A percentile compares a stretch with the other conserved stretches of the same genome.
These are phyloP conservation scores for Numenius phaeopus DNA, from an alignment of 2,797 vertebrate genomes.

Conservation along the genomic window DNA sequence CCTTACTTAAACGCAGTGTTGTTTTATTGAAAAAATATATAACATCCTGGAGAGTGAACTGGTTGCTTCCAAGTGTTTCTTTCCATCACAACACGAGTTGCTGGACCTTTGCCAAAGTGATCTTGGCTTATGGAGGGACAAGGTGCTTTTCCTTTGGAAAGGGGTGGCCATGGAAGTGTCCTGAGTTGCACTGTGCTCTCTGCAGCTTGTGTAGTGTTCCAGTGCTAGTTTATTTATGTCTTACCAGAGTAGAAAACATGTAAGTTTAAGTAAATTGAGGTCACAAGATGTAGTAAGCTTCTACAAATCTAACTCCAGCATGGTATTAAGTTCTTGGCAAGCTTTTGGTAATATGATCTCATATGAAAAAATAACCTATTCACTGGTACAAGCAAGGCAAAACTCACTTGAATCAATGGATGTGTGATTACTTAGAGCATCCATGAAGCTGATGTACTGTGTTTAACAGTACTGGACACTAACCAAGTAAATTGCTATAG, in stretches of 20 bases:
- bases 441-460: background rate
- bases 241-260: conserved; percentile 1
- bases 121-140: background rate
- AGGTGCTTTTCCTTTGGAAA: background rate
- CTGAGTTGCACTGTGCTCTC: conserved; percentile 21
- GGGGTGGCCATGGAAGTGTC: background rate
- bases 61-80: conserved; percentile 58
- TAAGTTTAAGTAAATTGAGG: conserved; percentile 46
- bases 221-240: conserved; percentile 34
- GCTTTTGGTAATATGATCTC: conserved; percentile 27
- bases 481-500: background rate
- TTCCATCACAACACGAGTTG: conserved; percentile 21
- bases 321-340: conserved; percentile 45
- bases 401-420: background rate
- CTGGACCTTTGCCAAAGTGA: conserved; percentile 13
- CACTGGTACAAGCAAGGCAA: background rate
- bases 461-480: background rate
- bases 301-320: conserved; percentile 39
- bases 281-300: conserved; percentile 40
- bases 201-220: background rate
- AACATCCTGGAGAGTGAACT: conserved; percentile 26
- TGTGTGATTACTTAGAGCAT: background rate
- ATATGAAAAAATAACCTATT: conserved; percentile 14
- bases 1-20: conserved; percentile 7
- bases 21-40: conserved; percentile 61